Conservation (phyloP, 2,888 invertebrate genomes). For the Volucella bombylans region DNA sequence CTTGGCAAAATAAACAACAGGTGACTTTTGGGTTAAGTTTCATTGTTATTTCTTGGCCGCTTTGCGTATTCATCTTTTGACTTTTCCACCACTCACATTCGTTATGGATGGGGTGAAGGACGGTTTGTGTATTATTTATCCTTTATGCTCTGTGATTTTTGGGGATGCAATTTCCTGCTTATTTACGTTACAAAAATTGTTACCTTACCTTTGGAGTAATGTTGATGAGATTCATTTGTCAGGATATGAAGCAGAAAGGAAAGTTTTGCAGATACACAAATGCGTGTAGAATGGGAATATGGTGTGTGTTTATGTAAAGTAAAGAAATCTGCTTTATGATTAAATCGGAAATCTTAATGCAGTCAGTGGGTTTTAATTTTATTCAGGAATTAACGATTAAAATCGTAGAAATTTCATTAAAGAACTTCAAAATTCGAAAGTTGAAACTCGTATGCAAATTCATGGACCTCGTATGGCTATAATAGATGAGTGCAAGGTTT, state of each 20-base stretch:
- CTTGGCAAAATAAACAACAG: conserved; percentile 61
- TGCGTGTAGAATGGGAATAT: background rate
- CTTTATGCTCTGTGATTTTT: conserved; percentile 56
- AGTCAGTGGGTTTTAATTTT: no score
- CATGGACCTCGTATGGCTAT: no score
- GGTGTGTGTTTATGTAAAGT: no score
- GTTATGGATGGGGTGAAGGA: background rate
- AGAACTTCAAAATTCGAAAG: no score
- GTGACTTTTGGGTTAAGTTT: conserved; percentile 56
- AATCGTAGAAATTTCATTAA: no score
- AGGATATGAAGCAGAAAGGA: conserved; percentile 63
- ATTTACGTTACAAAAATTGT: conserved; percentile 57
- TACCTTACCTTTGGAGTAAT: conserved; percentile 31
- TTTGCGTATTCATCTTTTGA: conserved; percentile 33
- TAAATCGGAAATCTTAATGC: no score
- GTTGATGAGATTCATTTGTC: conserved; percentile 55
- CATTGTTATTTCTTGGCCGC: conserved; percentile 35
- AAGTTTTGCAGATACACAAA: background rate
- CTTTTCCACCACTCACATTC: conserved; percentile 4
- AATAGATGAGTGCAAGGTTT: no score
- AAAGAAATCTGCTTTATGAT: no score
- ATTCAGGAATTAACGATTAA: no score
- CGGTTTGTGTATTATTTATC: conserved; percentile 47
- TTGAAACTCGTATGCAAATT: no score
- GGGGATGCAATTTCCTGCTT: conserved; percentile 67